These are phyloP conservation scores for Clarias platycephalus DNA, from an alignment of 2,797 vertebrate species.

Conservation along the genomic window DNA sequence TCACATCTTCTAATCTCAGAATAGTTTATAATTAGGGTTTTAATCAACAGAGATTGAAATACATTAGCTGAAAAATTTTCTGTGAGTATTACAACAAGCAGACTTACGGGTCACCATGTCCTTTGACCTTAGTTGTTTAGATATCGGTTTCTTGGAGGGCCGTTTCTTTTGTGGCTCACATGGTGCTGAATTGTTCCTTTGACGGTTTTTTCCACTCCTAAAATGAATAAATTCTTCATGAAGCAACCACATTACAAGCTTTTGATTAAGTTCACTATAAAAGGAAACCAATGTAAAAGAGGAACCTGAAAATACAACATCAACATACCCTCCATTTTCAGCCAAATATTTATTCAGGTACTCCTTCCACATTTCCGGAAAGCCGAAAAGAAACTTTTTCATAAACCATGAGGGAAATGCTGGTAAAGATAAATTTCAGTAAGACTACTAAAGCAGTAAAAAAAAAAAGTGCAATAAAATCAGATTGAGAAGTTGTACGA, in stretches of 20 bases:
- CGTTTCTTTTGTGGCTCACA: constrained; percentile 20
- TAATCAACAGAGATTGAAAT: neutral
- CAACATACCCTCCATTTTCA: constrained; percentile 64
- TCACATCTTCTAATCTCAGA: neutral
- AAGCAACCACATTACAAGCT: neutral
- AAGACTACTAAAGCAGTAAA: neutral
- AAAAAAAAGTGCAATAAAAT: neutral
- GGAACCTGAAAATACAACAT: neutral
- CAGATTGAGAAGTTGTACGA: neutral
- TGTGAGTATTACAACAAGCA: neutral
- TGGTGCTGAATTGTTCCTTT: constrained; percentile 18
- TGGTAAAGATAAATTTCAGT: constrained; percentile 46
- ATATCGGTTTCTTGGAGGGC: constrained; percentile 18
- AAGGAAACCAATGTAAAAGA: neutral
- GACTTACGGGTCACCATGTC: constrained; percentile 31
- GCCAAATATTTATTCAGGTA: constrained; percentile 65
- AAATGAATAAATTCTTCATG: constrained; percentile 15
- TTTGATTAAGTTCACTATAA: neutral
- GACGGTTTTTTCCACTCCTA: constrained; percentile 16
- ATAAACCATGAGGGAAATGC: constrained; percentile 72
- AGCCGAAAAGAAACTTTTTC: constrained; percentile 71
- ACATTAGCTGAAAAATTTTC: neutral
- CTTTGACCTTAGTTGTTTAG: constrained; percentile 29
- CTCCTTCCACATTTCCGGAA: constrained; percentile 72
- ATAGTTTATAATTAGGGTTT: neutral